Percentiles rank a stretch among this genome's conserved stretches.
phyloP scores from a whole-genome alignment of 2,797 vertebrate genomes.

The Cossypha dichroa region DNA sequence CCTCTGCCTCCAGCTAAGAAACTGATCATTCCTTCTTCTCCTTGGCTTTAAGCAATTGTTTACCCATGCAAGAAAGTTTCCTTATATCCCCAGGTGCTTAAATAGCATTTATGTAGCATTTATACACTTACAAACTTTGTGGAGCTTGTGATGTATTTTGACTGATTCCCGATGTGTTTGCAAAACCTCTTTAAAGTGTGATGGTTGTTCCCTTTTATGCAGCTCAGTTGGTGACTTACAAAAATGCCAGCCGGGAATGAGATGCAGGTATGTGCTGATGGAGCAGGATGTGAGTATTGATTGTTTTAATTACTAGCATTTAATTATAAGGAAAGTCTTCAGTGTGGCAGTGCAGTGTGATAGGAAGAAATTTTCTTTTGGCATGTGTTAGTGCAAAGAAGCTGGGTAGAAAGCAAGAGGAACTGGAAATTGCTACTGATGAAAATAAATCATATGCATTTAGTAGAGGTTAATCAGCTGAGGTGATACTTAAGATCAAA shows the following conservation, averaged over 20 bases:
- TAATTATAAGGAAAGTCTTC: background rate
- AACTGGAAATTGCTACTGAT: background rate
- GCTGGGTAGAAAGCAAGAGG: background rate
- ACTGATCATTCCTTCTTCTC: accelerated
- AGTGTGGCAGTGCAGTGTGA: background rate
- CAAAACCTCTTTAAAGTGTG: background rate
- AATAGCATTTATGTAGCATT: background rate
- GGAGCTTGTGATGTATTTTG: background rate
- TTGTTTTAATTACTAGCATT: background rate
- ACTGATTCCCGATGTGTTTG: background rate
- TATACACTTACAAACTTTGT: background rate
- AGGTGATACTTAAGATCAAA: background rate
- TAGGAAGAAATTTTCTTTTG: background rate
- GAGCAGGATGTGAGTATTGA: background rate
- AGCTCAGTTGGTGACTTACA: conserved; percentile 15
- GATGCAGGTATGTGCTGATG: conserved; percentile 68
- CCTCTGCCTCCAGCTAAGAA: background rate
- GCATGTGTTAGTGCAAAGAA: background rate
- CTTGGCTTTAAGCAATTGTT: background rate
- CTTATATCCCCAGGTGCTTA: background rate
- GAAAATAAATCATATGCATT: background rate
- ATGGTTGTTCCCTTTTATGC: background rate
- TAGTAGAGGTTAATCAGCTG: background rate
- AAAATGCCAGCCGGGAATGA: conserved; percentile 70
- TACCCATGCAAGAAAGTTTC: background rate